phyloP scores from a whole-genome alignment of 2,797 vertebrate genomes.

The Aldrovandia affinis region DNA sequence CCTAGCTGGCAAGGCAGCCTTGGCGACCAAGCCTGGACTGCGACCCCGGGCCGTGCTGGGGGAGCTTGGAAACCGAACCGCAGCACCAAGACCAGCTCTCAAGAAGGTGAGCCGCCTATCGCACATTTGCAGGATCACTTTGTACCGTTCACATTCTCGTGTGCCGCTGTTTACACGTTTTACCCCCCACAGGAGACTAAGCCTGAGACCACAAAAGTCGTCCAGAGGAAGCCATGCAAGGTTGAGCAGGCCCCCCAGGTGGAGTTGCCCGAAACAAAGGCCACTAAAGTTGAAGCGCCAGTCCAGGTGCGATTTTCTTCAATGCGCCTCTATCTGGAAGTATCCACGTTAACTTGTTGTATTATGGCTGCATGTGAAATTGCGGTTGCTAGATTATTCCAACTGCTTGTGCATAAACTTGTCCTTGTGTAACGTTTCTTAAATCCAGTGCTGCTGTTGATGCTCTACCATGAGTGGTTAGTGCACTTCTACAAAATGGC shows the following conservation, averaged over 20 bases:
- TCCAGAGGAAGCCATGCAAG: slow-evolving; percentile 45
- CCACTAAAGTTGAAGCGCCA: slow-evolving; percentile 44
- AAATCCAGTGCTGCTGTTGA: too few species aligned
- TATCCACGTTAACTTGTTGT: too few species aligned
- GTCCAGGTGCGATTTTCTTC: slow-evolving; percentile 47
- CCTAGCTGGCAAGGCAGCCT: slow-evolving; percentile 65
- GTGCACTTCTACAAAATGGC: too few species aligned
- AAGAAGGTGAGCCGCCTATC: slow-evolving; percentile 65
- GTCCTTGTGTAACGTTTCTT: too few species aligned
- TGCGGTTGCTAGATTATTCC: too few species aligned
- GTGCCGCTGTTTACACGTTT: not conserved
- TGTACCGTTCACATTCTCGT: too few species aligned
- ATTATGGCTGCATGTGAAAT: too few species aligned
- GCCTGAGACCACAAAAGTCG: slow-evolving; percentile 55
- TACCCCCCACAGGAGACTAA: slow-evolving; percentile 56
- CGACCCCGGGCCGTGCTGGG: slow-evolving; percentile 73
- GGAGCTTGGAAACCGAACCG: slow-evolving; percentile 75
- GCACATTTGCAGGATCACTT: too few species aligned
- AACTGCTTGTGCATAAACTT: too few species aligned
- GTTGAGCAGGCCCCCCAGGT: slow-evolving; percentile 48
- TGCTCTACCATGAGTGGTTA: too few species aligned
- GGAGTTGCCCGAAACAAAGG: slow-evolving; percentile 44
- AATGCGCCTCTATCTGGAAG: not conserved
- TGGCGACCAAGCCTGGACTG: slow-evolving; percentile 49
- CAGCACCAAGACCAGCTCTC: slow-evolving; percentile 32